Percentiles rank a stretch among this genome's conserved stretches.
Evolutionary conservation across 30 jellyfish, hydroid and myxozoan genomes (phyloP).

Genomic region (Aurelia aurita): DNA sequence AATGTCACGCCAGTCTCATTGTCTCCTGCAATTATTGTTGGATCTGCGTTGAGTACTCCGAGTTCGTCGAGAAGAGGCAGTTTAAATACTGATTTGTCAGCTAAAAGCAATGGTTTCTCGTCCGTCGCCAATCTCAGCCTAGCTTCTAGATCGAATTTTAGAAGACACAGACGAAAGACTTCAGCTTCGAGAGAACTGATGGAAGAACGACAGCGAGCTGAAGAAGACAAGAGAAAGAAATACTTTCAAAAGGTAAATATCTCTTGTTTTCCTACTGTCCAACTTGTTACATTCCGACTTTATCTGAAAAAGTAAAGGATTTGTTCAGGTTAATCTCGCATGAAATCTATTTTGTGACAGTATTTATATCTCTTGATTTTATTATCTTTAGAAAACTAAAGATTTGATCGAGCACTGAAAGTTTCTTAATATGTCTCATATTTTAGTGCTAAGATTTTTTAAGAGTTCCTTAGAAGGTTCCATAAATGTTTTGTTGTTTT

Average conservation of each 20-base stretch:
- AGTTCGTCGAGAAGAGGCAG: constrained; percentile 26
- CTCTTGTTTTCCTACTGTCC: background rate
- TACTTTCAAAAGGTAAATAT: constrained; percentile 39
- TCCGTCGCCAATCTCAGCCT: constrained; percentile 42
- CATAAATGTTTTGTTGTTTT: too few relatives aligned
- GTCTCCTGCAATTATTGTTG: constrained; percentile 29
- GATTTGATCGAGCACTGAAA: too few relatives aligned
- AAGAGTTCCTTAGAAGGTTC: too few relatives aligned
- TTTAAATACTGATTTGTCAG: background rate
- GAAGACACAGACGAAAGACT: constrained; percentile 47
- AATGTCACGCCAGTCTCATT: background rate
- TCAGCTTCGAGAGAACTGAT: constrained; percentile 19
- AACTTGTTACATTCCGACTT: background rate
- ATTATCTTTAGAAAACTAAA: too few relatives aligned
- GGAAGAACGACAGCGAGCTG: background rate
- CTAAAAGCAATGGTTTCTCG: background rate
- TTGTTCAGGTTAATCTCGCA: too few relatives aligned
- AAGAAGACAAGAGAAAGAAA: constrained; percentile 7
- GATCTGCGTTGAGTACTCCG: background rate
- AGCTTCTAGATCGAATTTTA: constrained; percentile 3
- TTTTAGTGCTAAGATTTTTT: too few relatives aligned
- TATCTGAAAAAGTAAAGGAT: constrained; percentile 8
- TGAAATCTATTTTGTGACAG: too few relatives aligned
- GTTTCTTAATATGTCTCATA: too few relatives aligned
- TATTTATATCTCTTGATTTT: too few relatives aligned